A percentile compares a stretch with the other conserved stretches of the same genome.
These are phyloP conservation scores for Rhadina sibilatrix DNA, from an alignment of 2,113 vertebrate genomes.

Conservation along the genomic window DNA sequence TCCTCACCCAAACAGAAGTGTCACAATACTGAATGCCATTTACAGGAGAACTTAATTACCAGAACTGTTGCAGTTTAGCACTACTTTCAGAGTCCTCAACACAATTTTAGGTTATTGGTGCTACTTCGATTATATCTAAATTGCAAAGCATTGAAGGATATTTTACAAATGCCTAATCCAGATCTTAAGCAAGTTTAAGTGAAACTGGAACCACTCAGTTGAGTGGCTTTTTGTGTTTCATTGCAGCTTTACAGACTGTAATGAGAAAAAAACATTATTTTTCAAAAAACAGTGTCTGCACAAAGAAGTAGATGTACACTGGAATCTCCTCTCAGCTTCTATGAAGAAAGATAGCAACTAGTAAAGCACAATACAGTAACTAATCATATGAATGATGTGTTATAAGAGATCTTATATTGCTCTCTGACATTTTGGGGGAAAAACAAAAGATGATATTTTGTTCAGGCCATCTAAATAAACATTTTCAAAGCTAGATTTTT, in stretches of 20 bases:
- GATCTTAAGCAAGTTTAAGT: neutral
- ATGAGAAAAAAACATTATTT: neutral
- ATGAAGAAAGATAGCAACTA: neutral
- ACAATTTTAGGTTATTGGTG: neutral
- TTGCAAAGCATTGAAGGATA: neutral
- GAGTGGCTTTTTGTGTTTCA: neutral
- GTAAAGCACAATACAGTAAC: neutral
- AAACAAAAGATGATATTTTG: neutral
- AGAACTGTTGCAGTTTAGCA: neutral
- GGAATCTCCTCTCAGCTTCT: neutral
- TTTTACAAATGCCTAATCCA: neutral
- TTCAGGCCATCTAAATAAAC: neutral
- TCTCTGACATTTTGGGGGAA: neutral
- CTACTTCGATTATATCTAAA: neutral
- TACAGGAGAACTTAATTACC: neutral
- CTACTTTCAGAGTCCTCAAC: neutral
- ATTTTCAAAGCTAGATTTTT: neutral
- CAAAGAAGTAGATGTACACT: neutral
- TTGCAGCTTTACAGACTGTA: neutral
- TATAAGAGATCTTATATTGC: neutral
- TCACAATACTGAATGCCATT: neutral
- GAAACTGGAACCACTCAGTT: neutral
- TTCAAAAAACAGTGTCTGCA: neutral
- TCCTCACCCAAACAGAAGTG: neutral
- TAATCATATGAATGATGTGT: neutral